These are phyloP conservation scores for Hoplodrina ambigua DNA, from an alignment of 2,888 invertebrate species.

Conservation along the genomic window DNA sequence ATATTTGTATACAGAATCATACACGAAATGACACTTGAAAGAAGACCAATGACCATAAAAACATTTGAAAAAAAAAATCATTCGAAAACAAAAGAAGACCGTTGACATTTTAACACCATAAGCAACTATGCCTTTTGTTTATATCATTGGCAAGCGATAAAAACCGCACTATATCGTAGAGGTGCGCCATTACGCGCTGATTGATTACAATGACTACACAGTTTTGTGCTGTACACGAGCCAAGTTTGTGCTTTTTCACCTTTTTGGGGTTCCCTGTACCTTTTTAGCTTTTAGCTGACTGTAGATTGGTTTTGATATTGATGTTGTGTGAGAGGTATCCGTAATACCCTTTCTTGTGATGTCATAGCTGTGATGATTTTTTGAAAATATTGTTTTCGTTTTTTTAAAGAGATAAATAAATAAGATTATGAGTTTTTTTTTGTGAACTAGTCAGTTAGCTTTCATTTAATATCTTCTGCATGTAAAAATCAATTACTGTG, in stretches of 20 bases:
- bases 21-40: too few relatives aligned
- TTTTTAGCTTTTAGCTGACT: constrained; percentile 53
- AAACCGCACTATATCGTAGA: constrained; percentile 29
- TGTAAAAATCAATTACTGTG: too few relatives aligned
- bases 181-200: constrained; percentile 71
- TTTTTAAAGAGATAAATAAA: too few relatives aligned
- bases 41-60: too few relatives aligned
- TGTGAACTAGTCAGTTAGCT: too few relatives aligned
- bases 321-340: background rate
- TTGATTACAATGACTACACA: constrained; percentile 85
- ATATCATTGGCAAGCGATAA: constrained; percentile 18
- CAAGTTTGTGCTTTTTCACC: constrained; percentile 78
- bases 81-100: constrained; percentile 8
- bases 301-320: constrained; percentile 29
- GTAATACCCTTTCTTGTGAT: background rate
- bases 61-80: too few relatives aligned
- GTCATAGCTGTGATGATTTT: background rate
- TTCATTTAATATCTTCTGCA: too few relatives aligned
- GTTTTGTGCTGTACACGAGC: constrained; percentile 77
- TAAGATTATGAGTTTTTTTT: too few relatives aligned
- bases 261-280: constrained; percentile 72
- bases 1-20: too few relatives aligned
- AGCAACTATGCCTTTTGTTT: constrained; percentile 17
- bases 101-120: constrained; percentile 20
- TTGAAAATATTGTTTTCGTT: background rate